Conservation (phyloP, 2,797 vertebrate species). For the Argya squamiceps region DNA sequence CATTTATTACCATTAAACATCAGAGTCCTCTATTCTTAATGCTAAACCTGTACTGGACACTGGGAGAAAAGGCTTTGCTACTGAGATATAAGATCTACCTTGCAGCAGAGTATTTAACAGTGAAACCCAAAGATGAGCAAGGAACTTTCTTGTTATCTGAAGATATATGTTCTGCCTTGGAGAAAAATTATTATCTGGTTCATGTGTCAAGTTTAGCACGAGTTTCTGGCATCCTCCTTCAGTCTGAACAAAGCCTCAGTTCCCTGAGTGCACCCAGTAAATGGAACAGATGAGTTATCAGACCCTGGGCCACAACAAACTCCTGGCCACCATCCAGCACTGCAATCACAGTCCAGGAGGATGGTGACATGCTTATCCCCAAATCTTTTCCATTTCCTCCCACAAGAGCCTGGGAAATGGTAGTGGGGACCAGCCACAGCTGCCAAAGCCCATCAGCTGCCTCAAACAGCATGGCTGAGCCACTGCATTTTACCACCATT, state of each 20-base stretch:
- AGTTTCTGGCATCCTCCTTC: not conserved
- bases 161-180: not conserved
- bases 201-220: not conserved
- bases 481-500: not conserved
- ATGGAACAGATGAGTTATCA: not conserved
- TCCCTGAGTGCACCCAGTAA: not conserved
- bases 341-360: not conserved
- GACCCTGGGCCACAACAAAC: not conserved
- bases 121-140: not conserved
- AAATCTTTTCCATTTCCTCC: not conserved
- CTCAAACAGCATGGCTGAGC: not conserved
- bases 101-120: not conserved
- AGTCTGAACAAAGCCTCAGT: not conserved
- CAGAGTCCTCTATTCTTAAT: not conserved
- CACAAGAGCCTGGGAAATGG: not conserved
- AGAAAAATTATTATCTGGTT: not conserved
- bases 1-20: not conserved
- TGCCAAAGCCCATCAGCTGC: not conserved
- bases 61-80: not conserved
- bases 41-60: not conserved
- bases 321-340: not conserved
- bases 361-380: fast-evolving
- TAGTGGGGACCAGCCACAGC: not conserved
- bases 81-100: not conserved
- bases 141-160: not conserved